Base-by-base conservation (phyloP, 2,113 vertebrate genomes). In the Gambusia affinis region DNA sequence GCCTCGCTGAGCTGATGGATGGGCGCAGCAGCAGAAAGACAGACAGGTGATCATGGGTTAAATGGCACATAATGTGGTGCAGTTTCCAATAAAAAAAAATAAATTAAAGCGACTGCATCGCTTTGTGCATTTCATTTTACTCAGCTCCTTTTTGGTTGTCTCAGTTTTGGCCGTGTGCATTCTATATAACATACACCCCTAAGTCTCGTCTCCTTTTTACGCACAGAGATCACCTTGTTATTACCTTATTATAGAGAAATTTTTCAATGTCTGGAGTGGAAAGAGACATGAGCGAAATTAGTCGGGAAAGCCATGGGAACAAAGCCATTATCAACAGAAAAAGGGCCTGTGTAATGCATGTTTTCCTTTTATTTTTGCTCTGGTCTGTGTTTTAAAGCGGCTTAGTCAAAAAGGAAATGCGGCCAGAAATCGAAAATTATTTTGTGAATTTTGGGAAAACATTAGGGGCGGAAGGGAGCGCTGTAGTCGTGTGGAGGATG, bases 1-100 rank as follows among this genome's bases (percentile, higher is more conserved):
- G 95, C 94, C 92, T 95, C 87, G 89, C 94, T 92, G 93, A 90
- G 72, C 72, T 89, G 88, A 92, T 89, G 91, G 89, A 94, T 79
- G 90, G 88, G 86, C 51, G 54, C 84, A 63, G 77, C 51, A 19
- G 17, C 51, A 57, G 10, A n/a, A n/a, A 57, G 51, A 57, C 57
- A 79, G 72, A 2, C 76, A 11, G 85, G 83, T 82, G 86, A 83
- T 88, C 88, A 72, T 73, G 89, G 93, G 93, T 95, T 94, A 92
- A 84, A 88, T 66, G 33, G 71, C 67, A 84, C 76, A 10, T 72
- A 33, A 79, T 72, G 81, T 70, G 33, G 30, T 33, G 19, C 62
- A 29, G 60, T 17, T 44, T 3, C 2, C 24, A 33, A 63, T 29
- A 30, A 37, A 79, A 2, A 29, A 10, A 11, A 47, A 29, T 11